phyloP scores from a whole-genome alignment of 2,113 vertebrate genomes.

The Nothobranchius kuhntae region DNA sequence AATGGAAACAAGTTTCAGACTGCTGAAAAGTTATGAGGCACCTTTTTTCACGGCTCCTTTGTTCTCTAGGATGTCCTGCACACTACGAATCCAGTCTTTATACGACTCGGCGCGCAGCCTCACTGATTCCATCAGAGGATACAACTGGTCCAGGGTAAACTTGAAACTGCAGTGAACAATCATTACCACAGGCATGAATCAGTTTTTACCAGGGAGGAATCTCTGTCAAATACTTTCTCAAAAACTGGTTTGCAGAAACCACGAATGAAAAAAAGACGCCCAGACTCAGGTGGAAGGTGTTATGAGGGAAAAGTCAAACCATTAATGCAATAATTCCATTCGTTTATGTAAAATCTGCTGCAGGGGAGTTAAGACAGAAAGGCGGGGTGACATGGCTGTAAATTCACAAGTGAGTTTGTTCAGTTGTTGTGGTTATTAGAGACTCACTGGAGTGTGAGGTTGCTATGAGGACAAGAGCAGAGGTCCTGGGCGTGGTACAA shows the following conservation, averaged over 20 bases:
- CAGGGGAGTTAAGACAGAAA: neutral
- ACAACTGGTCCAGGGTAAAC: slow-evolving; percentile 88
- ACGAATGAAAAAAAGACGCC: neutral
- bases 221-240: neutral
- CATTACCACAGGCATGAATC: neutral
- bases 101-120: slow-evolving; percentile 88
- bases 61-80: slow-evolving; percentile 87
- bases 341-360: neutral
- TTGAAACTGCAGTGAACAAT: slow-evolving; percentile 81
- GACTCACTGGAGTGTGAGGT: slow-evolving; percentile 89
- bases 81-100: slow-evolving; percentile 86
- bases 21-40: neutral
- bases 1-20: neutral
- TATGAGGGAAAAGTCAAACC: neutral
- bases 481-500: slow-evolving; percentile 87
- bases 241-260: neutral
- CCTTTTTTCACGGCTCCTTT: slow-evolving; percentile 88
- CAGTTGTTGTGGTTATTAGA: slow-evolving; percentile 17
- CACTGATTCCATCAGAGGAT: slow-evolving; percentile 84
- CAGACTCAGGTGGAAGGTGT: neutral
- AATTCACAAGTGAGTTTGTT: neutral
- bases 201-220: neutral
- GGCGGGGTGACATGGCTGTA: neutral
- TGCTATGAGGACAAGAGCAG: slow-evolving; percentile 85
- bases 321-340: neutral